Evolutionary conservation across 2,113 vertebrate genomes (phyloP), one percentile per base, ranked within the genome.

Genomic region (Pithys albifrons): DNA sequence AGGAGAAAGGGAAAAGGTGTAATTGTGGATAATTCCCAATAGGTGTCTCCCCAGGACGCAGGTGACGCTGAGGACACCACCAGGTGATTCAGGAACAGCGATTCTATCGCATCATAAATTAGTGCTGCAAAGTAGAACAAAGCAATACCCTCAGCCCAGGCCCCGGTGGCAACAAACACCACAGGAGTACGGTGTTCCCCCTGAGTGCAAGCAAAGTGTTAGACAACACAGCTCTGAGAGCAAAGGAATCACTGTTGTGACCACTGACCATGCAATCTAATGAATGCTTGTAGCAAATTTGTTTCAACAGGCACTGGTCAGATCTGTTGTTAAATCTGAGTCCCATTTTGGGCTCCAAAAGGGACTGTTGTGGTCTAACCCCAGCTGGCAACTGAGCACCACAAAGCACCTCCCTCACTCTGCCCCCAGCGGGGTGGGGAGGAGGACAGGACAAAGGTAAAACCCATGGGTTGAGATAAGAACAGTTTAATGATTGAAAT

Each of bases 401-500:
- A 35, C n/a, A 59, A 14, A 59, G n/a, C n/a, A 23, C 20, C n/a
- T 59, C 35, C 39, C 59, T 62, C 35, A 28, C 24, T 28, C 59
- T 59, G n/a, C 19, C 45, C 62, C 39, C n/a, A 48, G 28, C 7
- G n/a, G 46, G 46, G 75, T 12, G 1, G 59, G 46, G 23, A 89
- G 39, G 41, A 58, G 51, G 29, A 48, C 1, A 69, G 29, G 78
- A 75, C 75, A 69, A 83, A 89, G 87, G 62, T 54, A 89, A 89
- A 69, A 83, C 71, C 54, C 62, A 41, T 39, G 35, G 59, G 70
- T 54, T 75, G 78, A 69, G 61, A 67, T 74, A 67, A 82, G 87
- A 82, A 89, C 54, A 89, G 62, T 89, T 89, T 89, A 89, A 89
- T 89, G 62, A 48, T 61, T 67, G 39, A 82, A 89, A 89, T 75